Evolutionary conservation across 2,797 vertebrate genomes (phyloP).

Genomic region (Paedocypris micromegethes): DNA sequence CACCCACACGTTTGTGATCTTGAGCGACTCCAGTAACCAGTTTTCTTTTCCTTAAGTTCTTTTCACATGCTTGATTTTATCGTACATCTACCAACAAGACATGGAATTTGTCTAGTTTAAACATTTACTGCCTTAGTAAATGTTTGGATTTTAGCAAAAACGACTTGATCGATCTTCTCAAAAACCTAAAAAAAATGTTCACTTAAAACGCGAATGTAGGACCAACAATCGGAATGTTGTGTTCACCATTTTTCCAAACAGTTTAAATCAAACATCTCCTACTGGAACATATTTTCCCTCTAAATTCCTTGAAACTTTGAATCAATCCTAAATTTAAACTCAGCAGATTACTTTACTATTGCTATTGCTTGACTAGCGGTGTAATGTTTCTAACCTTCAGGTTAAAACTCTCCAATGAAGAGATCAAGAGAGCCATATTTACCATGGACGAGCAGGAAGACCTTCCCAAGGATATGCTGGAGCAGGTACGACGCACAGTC

Average conservation of each 20-base stretch:
- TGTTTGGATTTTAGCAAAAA: no score
- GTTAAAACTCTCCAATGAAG: constrained; percentile 93
- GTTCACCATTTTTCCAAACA: no score
- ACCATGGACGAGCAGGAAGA: constrained; percentile 97
- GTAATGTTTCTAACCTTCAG: constrained; percentile 55
- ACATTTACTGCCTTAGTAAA: constrained; percentile 11
- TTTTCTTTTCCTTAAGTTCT: not conserved
- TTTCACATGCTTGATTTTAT: constrained; percentile 25
- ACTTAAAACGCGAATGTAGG: no score
- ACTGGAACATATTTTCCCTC: no score
- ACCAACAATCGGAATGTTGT: no score
- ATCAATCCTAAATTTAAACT: no score
- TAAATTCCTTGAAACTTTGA: no score
- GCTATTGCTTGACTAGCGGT: no score
- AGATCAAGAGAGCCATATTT: constrained; percentile 88
- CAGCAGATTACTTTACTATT: no score
- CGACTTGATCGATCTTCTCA: no score
- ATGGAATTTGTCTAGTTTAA: constrained; percentile 21
- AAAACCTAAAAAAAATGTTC: no score
- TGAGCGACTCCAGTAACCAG: not conserved
- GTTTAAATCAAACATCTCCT: no score
- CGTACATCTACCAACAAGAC: constrained; percentile 31
- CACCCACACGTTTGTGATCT: not conserved
- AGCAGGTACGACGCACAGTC: constrained; percentile 72
- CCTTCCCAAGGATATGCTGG: constrained; percentile 94